Conservation (phyloP, 2,797 vertebrate genomes). For the Acanthiza pusilla region DNA sequence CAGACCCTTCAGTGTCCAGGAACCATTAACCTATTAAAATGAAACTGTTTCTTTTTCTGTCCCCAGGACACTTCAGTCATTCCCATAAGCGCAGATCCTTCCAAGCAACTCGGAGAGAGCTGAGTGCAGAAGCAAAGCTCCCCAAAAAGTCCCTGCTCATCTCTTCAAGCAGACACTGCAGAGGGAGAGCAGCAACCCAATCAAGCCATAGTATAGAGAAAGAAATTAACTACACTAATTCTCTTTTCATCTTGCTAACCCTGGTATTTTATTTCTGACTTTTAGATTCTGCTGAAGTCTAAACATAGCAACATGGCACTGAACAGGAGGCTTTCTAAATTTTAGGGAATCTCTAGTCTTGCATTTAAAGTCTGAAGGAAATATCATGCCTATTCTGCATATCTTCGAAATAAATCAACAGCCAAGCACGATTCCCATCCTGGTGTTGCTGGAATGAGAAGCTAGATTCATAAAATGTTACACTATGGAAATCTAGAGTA, state of each 20-base stretch:
- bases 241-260: background rate
- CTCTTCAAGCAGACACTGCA: background rate
- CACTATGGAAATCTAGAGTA: conserved; percentile 22
- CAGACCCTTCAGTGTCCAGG: conserved; percentile 6
- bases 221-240: background rate
- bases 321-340: background rate
- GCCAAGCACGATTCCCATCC: background rate
- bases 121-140: background rate
- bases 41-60: conserved; percentile 38
- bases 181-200: background rate
- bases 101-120: background rate
- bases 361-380: background rate
- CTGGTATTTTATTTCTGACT: background rate
- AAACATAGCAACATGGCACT: background rate
- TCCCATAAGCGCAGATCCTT: background rate
- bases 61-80: background rate
- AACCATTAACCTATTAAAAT: conserved; percentile 41
- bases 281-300: background rate
- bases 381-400: background rate
- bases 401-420: background rate
- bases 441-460: background rate
- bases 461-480: background rate
- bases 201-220: background rate
- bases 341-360: background rate
- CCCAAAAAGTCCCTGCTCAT: background rate